Evolutionary conservation across 2,113 vertebrate species (phyloP), one percentile per base, ranked within the genome.

Genomic region (Scopus umbretta): DNA sequence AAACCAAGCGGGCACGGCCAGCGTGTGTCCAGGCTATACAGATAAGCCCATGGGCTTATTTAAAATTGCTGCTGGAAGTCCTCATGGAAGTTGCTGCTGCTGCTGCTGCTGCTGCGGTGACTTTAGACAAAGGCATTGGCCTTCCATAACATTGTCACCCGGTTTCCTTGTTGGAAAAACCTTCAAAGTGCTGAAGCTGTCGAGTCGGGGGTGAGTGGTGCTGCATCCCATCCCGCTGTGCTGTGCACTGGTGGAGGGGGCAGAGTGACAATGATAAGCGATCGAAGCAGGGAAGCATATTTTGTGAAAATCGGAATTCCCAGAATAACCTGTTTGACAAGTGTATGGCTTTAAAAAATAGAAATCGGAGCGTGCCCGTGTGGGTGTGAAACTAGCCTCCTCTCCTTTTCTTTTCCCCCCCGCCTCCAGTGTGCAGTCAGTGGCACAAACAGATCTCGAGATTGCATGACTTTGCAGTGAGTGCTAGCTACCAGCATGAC

Each of bases 241-340:
- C 43, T 56, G 17, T 18, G 53, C 56, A 13, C 75, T 50, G 81
- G 36, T 17, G 25, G 50, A 23, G 50, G 25, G 47, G 84, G 53
- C 85, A 92, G 75, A 70, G 63, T 67, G 88, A 87, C 87, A 84
- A 30, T 18, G 59, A 65, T 86, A 84, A 93, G 80, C 40, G 9
- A 19, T 73, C 3, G n/a, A 74, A 96, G 92, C 66, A 68, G 88
- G 55, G 84, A 87, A 88, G 78, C 80, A 96, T 92, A 91, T 96
- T 94, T 92, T 58, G 74, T 91, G 92, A 95, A 93, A 96, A 94
- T 98, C 67, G 75, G 87, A 94, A 96, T 97, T 97, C 97, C 95
- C 95, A 95, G 97, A 97, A 96, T 97, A 98, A 98, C 98, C 98
- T 97, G 98, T 98, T 98, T 97, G 97, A 97, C 97, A 94, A 96